A percentile compares a stretch with the other conserved stretches of the same genome.
Conservation (phyloP, 2,888 invertebrate genomes). For the Vanessa cardui region DNA sequence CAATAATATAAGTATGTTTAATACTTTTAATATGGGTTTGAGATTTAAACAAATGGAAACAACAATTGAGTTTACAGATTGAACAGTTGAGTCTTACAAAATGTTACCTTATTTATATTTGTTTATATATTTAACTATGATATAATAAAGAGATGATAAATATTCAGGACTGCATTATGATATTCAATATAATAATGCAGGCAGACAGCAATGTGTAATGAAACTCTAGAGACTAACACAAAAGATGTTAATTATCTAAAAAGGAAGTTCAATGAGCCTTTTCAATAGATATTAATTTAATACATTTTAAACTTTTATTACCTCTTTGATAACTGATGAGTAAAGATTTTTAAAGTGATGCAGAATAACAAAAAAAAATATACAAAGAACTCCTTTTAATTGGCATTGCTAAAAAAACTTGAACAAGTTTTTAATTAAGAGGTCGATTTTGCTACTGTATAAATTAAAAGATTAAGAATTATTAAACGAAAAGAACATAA, state of each 20-base stretch:
- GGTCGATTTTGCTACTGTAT: neutral
- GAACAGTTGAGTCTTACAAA: too few relatives aligned
- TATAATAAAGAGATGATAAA: too few relatives aligned
- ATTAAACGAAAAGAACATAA: slow-evolving; percentile 10
- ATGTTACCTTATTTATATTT: too few relatives aligned
- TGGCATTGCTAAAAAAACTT: neutral
- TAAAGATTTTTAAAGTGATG: neutral
- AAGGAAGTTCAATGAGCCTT: slow-evolving; percentile 15
- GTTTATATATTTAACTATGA: too few relatives aligned
- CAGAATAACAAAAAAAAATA: neutral
- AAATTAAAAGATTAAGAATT: slow-evolving; percentile 6
- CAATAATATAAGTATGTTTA: too few relatives aligned
- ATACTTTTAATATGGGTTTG: too few relatives aligned
- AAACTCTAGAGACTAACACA: slow-evolving; percentile 3
- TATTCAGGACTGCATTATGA: neutral
- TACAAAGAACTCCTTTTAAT: slow-evolving; percentile 9
- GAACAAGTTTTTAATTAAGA: slow-evolving; percentile 6
- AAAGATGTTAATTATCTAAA: slow-evolving; percentile 9
- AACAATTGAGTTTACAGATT: too few relatives aligned
- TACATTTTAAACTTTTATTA: neutral
- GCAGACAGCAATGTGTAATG: neutral
- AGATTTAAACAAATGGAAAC: too few relatives aligned
- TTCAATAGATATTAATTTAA: slow-evolving; percentile 10
- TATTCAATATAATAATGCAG: neutral
- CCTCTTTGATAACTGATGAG: neutral